Conservation (phyloP, 2,888 invertebrate genomes). For the Hesperia comma region DNA sequence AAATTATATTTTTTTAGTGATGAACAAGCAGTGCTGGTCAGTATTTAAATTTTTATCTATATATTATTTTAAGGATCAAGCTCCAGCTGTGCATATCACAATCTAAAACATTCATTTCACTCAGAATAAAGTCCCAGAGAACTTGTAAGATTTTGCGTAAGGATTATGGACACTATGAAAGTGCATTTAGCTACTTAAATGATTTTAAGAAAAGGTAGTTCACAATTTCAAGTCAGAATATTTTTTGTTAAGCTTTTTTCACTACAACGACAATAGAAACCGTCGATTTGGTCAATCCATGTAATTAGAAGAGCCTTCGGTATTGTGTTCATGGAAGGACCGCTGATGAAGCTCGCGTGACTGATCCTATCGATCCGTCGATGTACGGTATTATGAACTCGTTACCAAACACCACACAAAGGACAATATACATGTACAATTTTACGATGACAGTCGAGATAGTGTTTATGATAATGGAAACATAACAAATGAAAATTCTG, state of each 20-base stretch:
- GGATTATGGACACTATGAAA: no score
- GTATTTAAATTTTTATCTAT: no score
- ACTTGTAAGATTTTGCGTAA: no score
- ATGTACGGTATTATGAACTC: constrained; percentile 13
- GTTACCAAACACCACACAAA: constrained; percentile 18
- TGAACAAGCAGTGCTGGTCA: no score
- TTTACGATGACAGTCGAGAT: constrained; percentile 6
- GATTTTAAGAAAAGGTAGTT: no score
- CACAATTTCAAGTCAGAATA: no score
- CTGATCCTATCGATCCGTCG: constrained; percentile 54
- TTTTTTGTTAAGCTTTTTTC: constrained; percentile 40
- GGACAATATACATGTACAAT: constrained; percentile 7
- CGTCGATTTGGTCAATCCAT: constrained; percentile 57
- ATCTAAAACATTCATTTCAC: no score
- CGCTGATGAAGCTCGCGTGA: constrained; percentile 65
- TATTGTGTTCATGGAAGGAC: constrained; percentile 45
- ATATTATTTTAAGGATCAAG: no score
- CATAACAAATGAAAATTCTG: neutral
- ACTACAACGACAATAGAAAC: constrained; percentile 62
- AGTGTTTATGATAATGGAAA: neutral
- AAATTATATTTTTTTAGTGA: no score
- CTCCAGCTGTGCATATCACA: no score
- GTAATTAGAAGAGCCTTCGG: constrained; percentile 62
- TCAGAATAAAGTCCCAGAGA: no score
- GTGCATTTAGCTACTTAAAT: no score